These are phyloP conservation scores for Larimichthys crocea DNA, from an alignment of 2,113 vertebrate species.

Conservation along the genomic window DNA sequence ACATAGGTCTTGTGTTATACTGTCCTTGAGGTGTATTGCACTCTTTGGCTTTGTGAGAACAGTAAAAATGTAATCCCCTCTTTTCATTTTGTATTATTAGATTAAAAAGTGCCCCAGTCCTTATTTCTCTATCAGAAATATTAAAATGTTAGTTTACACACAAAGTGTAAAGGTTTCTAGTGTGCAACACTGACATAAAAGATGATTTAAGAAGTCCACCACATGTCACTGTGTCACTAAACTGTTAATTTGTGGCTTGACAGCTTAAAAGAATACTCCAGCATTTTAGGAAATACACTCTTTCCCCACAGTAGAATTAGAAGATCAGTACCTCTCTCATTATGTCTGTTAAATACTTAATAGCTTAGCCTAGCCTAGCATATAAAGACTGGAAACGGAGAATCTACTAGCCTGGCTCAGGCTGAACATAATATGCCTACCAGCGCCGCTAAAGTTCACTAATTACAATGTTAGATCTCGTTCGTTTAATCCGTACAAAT, in stretches of 20 bases:
- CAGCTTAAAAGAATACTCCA: constrained; percentile 6
- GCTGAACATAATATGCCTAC: too few species aligned
- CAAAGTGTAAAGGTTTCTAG: not conserved
- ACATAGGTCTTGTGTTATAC: constrained; percentile 23
- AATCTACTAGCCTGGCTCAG: not conserved
- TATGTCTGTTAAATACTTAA: not conserved
- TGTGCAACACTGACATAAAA: not conserved
- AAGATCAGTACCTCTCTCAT: not conserved
- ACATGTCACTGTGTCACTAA: too few species aligned
- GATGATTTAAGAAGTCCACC: not conserved
- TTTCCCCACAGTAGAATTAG: not conserved
- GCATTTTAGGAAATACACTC: not conserved
- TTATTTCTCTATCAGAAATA: not conserved
- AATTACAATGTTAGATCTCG: too few species aligned
- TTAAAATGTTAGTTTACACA: not conserved
- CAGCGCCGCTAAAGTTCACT: not conserved
- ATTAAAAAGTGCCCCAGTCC: not conserved
- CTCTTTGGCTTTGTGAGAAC: not conserved
- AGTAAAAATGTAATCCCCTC: not conserved
- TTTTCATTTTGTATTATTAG: not conserved
- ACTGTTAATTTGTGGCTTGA: too few species aligned
- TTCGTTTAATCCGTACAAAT: not conserved
- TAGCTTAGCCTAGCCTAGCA: not conserved
- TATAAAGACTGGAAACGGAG: not conserved
- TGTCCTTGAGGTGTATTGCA: constrained; percentile 14